A percentile compares a stretch with the other conserved stretches of the same genome.
Evolutionary conservation across 1,140 invertebrate species (phyloP).

Genomic region (Odontomachus brunneus): DNA sequence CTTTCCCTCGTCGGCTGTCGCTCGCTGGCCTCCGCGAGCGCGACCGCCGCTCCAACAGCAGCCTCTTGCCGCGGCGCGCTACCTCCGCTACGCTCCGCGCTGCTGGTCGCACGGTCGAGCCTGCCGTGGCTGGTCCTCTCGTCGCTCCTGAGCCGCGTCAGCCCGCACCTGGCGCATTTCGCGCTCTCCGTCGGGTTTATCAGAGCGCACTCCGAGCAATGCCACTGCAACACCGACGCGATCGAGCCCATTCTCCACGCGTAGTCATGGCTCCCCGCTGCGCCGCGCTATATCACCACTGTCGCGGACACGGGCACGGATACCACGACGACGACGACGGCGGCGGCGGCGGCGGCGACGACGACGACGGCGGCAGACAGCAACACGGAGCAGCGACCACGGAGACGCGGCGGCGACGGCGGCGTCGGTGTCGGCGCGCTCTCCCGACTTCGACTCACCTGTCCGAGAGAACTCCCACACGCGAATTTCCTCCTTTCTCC

Average conservation of each 20-base stretch:
- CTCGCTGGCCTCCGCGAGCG: conserved; percentile 3
- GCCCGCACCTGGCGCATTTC: conserved; percentile 92
- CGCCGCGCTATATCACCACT: conserved; percentile 58
- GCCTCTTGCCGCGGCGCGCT: conserved; percentile 19
- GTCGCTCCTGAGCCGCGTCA: conserved; percentile 82
- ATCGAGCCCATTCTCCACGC: conserved; percentile 92
- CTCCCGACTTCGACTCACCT: conserved; percentile 48
- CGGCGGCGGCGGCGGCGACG: conserved; percentile 7
- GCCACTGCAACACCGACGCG: conserved; percentile 95
- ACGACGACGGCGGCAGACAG: not conserved
- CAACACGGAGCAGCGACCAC: not conserved
- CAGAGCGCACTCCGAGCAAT: conserved; percentile 93
- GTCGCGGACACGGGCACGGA: conserved; percentile 29
- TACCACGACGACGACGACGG: not conserved
- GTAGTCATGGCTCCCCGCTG: conserved; percentile 82
- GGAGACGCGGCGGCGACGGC: conserved; percentile 17
- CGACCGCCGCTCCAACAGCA: not conserved
- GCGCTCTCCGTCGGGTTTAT: conserved; percentile 93
- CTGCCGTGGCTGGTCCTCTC: conserved; percentile 71
- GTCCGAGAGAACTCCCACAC: not conserved
- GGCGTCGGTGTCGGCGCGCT: conserved; percentile 44
- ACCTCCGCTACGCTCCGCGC: conserved; percentile 30
- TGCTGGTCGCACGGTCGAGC: conserved; percentile 30
- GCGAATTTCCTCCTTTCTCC: conserved; percentile 3
- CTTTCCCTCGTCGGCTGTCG: conserved; percentile 11